Evolutionary conservation across 2,888 invertebrate species (phyloP).

Genomic region (Globia sparganii): DNA sequence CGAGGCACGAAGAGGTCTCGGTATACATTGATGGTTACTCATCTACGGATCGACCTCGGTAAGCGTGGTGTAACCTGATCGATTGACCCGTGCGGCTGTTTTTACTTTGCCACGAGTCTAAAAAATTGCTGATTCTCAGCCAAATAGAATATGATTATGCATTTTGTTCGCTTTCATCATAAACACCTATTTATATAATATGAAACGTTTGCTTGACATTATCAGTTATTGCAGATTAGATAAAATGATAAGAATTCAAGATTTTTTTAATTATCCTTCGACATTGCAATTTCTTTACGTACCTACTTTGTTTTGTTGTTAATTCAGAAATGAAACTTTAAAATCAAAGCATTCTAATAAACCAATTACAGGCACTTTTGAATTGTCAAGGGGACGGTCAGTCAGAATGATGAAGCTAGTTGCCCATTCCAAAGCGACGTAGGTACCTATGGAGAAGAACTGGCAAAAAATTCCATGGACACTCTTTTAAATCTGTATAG

Average conservation of each 20-base stretch:
- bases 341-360: background rate
- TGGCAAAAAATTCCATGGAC: too few relatives aligned
- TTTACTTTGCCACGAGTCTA: background rate
- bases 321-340: background rate
- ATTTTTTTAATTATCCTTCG: slow-evolving; percentile 4
- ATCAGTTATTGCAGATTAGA: slow-evolving; percentile 19
- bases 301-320: background rate
- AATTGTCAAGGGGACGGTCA: too few relatives aligned
- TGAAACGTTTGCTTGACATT: background rate
- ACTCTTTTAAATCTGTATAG: too few relatives aligned
- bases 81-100: background rate
- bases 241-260: slow-evolving; percentile 11
- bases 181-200: background rate
- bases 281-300: background rate
- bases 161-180: background rate
- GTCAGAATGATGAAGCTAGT: too few relatives aligned
- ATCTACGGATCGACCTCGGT: background rate
- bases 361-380: too few relatives aligned
- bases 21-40: background rate
- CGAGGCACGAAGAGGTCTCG: too few relatives aligned
- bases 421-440: too few relatives aligned
- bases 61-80: too few relatives aligned
- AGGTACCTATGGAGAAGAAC: too few relatives aligned
- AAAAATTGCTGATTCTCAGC: background rate
- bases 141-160: background rate